Conservation (phyloP, 1,140 invertebrate species). For the Octopus bimaculoides region DNA sequence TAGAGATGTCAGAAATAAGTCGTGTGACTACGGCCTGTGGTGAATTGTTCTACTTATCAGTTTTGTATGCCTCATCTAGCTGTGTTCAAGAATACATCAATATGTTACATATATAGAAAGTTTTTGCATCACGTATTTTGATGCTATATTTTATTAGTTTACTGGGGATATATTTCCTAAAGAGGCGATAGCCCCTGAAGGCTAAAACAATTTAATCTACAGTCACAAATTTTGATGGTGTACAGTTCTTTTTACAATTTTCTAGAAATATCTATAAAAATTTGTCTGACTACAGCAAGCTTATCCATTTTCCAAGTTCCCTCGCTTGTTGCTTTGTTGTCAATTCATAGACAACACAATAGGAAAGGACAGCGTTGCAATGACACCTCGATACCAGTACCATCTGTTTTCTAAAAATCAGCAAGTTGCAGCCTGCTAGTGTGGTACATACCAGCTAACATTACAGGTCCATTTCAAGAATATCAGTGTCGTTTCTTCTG, state of each 20-base stretch:
- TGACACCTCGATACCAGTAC: background rate
- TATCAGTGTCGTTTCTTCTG: background rate
- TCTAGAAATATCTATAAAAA: background rate
- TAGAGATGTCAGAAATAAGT: background rate
- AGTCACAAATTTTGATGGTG: background rate
- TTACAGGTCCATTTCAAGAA: background rate
- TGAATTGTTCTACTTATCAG: background rate
- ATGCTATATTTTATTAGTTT: background rate
- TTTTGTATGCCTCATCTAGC: background rate
- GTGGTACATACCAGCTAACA: background rate
- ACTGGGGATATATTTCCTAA: background rate
- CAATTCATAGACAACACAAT: background rate
- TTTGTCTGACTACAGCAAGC: background rate
- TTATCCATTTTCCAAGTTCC: background rate
- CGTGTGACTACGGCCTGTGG: background rate
- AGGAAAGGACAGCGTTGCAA: background rate
- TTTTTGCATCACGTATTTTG: conserved; percentile 1
- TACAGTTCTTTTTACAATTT: background rate
- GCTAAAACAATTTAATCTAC: background rate
- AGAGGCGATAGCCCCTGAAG: background rate
- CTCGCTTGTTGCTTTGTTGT: background rate
- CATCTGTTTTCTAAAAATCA: background rate
- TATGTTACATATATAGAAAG: background rate
- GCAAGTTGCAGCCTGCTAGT: background rate
- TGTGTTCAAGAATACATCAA: background rate